These are phyloP conservation scores for Dromococcyx pavoninus DNA, from an alignment of 2,797 vertebrate genomes.

Conservation along the genomic window DNA sequence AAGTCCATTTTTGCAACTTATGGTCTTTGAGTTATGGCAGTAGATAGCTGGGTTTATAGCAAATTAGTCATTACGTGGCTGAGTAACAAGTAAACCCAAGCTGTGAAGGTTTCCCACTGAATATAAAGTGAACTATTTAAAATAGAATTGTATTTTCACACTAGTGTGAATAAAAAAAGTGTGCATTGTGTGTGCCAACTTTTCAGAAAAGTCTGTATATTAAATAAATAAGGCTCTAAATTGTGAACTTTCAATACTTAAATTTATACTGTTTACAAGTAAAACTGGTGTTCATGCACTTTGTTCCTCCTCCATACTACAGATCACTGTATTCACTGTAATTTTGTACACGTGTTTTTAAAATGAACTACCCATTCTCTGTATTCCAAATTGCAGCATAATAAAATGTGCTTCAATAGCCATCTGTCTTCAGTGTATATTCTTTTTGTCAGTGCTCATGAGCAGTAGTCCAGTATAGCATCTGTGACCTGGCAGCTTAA, in stretches of 20 bases:
- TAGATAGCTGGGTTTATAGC: slow-evolving; percentile 9
- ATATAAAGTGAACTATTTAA: slow-evolving; percentile 27
- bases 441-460: background rate
- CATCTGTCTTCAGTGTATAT: background rate
- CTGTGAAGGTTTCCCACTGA: background rate
- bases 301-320: slow-evolving; percentile 49
- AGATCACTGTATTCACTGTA: slow-evolving; percentile 44
- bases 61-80: slow-evolving; percentile 24
- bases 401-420: slow-evolving; percentile 47
- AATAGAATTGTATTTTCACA: slow-evolving; percentile 52
- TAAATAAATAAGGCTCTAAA: slow-evolving; percentile 32
- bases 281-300: slow-evolving; percentile 20
- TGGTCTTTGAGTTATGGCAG: background rate
- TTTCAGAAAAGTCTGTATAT: slow-evolving; percentile 12
- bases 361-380: slow-evolving; percentile 26
- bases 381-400: slow-evolving; percentile 38
- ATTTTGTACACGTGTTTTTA: slow-evolving; percentile 42
- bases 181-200: background rate
- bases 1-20: slow-evolving; percentile 13
- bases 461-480: background rate
- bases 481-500: background rate
- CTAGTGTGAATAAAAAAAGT: background rate
- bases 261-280: slow-evolving; percentile 51
- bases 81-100: slow-evolving; percentile 28
- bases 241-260: slow-evolving; percentile 18